A percentile compares a stretch with the other conserved stretches of the same genome.
Conservation (phyloP, 2,797 vertebrate species). For the Enteromius mattozi region DNA sequence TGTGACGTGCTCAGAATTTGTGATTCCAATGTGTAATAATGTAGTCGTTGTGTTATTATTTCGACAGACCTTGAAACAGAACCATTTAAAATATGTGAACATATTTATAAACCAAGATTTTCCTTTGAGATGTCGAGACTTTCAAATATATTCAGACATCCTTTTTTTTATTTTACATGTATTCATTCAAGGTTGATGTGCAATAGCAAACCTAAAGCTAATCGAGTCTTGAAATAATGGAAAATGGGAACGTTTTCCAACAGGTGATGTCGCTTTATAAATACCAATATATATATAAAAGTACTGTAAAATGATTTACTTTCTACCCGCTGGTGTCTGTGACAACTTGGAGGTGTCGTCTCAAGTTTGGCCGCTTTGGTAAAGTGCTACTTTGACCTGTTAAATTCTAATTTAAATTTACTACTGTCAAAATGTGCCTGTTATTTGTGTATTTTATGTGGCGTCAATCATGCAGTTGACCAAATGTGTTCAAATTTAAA, state of each 20-base stretch:
- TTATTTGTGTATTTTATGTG: constrained; percentile 41
- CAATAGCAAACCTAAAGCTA: constrained; percentile 14
- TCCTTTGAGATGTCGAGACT: neutral
- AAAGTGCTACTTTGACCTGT: constrained; percentile 40
- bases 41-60: constrained; percentile 24
- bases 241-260: constrained; percentile 1
- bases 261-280: constrained; percentile 18
- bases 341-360: constrained; percentile 15
- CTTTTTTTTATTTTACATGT: neutral
- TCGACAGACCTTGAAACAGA: constrained; percentile 15
- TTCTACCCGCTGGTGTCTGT: constrained; percentile 9
- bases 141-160: constrained; percentile 12
- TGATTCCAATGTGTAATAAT: constrained; percentile 42
- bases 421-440: constrained; percentile 48
- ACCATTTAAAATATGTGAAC: constrained; percentile 24
- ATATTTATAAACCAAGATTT: constrained; percentile 26
- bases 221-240: constrained; percentile 24
- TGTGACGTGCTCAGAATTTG: constrained; percentile 50
- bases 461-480: constrained; percentile 27
- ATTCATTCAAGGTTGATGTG: constrained; percentile 3
- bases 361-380: constrained; percentile 23
- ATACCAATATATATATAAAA: constrained; percentile 16
- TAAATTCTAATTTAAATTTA: constrained; percentile 34
- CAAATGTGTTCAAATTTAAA: constrained; percentile 22
- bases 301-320: constrained; percentile 23